These are phyloP conservation scores for Mechanitis messenoides DNA, from an alignment of 2,888 invertebrate species.

Conservation along the genomic window DNA sequence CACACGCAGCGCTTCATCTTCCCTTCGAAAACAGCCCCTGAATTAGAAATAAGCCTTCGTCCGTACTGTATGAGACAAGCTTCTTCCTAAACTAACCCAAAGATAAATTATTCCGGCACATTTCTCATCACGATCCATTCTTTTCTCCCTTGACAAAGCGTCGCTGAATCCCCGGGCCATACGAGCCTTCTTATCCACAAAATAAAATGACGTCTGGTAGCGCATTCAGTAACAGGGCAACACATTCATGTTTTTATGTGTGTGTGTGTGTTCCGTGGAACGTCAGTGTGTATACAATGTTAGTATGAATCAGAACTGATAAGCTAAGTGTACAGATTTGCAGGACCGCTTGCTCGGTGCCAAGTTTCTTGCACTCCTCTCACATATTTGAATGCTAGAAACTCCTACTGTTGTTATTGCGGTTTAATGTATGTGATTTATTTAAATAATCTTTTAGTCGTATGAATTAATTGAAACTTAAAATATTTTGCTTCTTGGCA, in stretches of 20 bases:
- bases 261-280: constrained; percentile 29
- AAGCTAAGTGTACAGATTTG: constrained; percentile 67
- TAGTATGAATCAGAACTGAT: constrained; percentile 70
- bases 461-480: constrained; percentile 28
- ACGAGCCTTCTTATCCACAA: constrained; percentile 61
- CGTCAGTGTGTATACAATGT: constrained; percentile 41
- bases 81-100: constrained; percentile 62
- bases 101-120: constrained; percentile 70
- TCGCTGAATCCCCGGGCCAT: constrained; percentile 61
- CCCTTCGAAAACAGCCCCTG: constrained; percentile 55
- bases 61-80: constrained; percentile 52
- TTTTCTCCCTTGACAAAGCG: constrained; percentile 63
- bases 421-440: constrained; percentile 34
- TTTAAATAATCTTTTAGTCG: constrained; percentile 26
- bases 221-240: constrained; percentile 51
- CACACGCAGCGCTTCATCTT: constrained; percentile 53
- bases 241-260: constrained; percentile 42
- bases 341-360: constrained; percentile 56
- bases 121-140: constrained; percentile 68
- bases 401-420: constrained; percentile 45
- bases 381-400: constrained; percentile 65
- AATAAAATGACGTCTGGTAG: constrained; percentile 59
- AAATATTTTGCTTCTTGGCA: constrained; percentile 2
- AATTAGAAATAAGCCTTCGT: constrained; percentile 65
- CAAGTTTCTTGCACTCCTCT: constrained; percentile 65